These are phyloP conservation scores for Trichomycterus rosablanca DNA, from an alignment of 2,113 vertebrate genomes.

Conservation along the genomic window DNA sequence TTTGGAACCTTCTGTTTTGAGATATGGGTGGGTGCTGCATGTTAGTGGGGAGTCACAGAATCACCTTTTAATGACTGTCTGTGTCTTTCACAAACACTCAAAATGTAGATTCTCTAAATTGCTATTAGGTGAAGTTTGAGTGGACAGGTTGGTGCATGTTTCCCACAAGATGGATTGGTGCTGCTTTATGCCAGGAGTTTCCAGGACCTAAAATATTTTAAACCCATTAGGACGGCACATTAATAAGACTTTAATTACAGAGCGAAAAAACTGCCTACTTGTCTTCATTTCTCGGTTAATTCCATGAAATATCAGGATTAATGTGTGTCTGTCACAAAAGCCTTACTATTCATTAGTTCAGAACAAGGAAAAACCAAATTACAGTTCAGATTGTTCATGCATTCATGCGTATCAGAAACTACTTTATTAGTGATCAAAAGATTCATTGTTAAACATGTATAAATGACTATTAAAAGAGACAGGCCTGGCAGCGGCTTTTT, in stretches of 20 bases:
- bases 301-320: constrained; percentile 2
- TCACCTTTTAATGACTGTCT: no score
- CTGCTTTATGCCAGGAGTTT: no score
- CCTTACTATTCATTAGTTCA: constrained; percentile 2
- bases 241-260: constrained; percentile 8
- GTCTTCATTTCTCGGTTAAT: constrained; percentile 5
- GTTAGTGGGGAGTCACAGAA: no score
- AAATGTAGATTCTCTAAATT: no score
- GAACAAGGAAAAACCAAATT: neutral
- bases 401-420: neutral
- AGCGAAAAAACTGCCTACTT: neutral
- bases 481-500: neutral
- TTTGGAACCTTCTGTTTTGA: no score
- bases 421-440: constrained; percentile 15
- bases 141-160: no score
- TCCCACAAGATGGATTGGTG: no score
- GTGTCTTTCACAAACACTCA: no score
- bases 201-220: no score
- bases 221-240: neutral
- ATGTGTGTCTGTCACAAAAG: constrained; percentile 16
- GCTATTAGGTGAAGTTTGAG: no score
- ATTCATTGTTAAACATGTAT: neutral
- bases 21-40: no score
- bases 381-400: neutral
- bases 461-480: constrained; percentile 11